Evolutionary conservation across 2,797 vertebrate genomes (phyloP), one percentile per base, ranked within the genome.

Genomic region (Rhabdomys pumilio): DNA sequence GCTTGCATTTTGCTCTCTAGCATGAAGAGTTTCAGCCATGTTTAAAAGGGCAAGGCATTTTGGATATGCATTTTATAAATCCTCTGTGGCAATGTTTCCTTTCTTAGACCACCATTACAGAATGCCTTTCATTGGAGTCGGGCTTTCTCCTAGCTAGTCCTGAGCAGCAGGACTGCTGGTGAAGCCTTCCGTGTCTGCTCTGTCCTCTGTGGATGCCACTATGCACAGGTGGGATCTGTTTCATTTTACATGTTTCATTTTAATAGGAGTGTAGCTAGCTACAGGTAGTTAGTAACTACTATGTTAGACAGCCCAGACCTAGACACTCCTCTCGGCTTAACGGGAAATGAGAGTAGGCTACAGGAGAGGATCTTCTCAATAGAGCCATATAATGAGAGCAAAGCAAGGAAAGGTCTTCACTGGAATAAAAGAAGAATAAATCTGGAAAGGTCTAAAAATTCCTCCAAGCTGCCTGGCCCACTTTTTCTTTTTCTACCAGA

Each of bases 41-140:
- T 67, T 81, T 69, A 44, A 73, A 96, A 94, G 86, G 93, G 91
- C 72, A 72, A 92, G 89, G 6, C n/a, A 69, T 93, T 93, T 87
- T 92, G 85, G 24, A 14, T 94, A 73, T 38, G 89, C 65, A 38
- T 59, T 92, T 94, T 95, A 90, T 63, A 95, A 94, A 76, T 95
- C 82, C 86, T 88, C 44, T 34, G 86, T 76, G 89, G 57, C 63
- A 57, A 76, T n/a, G 38, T 90, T 83, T 67, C 61, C 61, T 90
- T 96, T 94, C 26, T 31, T 20, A 47, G 13, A 57, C 13, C 15
- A n/a, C 38, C 29, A 14, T 82, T 26, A 31, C 20, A 63, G 91
- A 95, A 55, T 9, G 53, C 81, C 87, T 83, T 67, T 79, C 65
- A 87, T 41, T 19, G 11, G 88, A 80, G 59, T 53, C 57, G 44